A percentile compares a stretch with the other conserved stretches of the same genome.
phyloP scores from a whole-genome alignment of 2,888 invertebrate species.

The Orchesellides sinensis region DNA sequence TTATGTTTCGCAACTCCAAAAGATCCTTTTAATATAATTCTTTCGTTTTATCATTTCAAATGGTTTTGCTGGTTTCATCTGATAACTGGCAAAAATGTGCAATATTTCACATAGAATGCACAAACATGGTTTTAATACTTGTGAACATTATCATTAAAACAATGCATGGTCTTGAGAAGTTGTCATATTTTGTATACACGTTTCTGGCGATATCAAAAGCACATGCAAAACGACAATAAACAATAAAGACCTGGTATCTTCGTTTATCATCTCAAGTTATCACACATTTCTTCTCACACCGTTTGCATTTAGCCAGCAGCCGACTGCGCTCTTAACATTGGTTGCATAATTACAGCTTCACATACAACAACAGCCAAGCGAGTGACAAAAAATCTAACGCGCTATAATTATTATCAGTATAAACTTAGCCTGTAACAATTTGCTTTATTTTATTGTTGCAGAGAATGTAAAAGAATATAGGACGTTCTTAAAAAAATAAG shows the following conservation, averaged over 20 bases:
- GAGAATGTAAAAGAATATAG: background rate
- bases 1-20: constrained; percentile 25
- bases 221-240: no score
- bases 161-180: constrained; percentile 4
- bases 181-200: constrained; percentile 10
- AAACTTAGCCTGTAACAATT: background rate
- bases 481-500: background rate
- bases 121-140: background rate
- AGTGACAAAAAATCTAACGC: constrained; percentile 32
- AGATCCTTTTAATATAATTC: constrained; percentile 19
- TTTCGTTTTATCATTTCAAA: constrained; percentile 48
- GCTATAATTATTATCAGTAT: background rate
- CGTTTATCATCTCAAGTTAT: constrained; percentile 34
- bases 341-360: constrained; percentile 57
- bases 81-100: constrained; percentile 4
- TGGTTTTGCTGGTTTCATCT: background rate
- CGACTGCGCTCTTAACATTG: constrained; percentile 52
- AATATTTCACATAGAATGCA: constrained; percentile 3
- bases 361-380: no score
- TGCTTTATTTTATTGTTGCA: background rate
- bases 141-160: background rate
- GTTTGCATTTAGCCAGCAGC: background rate
- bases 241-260: constrained; percentile 35
- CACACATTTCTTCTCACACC: constrained; percentile 31
- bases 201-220: background rate